phyloP scores from a whole-genome alignment of 2,888 invertebrate genomes.

The Hyposoter didymator region DNA sequence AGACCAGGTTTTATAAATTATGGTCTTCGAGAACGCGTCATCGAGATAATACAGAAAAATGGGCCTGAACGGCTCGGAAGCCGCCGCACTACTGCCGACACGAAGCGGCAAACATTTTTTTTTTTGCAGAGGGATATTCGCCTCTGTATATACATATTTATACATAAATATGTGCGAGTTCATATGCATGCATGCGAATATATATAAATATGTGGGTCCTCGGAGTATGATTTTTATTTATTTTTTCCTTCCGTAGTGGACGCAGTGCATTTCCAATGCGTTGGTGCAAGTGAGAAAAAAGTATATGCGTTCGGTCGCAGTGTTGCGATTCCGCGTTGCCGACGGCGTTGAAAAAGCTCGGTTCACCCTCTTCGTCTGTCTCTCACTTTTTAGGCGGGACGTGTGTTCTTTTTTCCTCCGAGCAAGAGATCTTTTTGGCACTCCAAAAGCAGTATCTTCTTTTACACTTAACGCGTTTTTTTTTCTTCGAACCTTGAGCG shows the following conservation, averaged over 20 bases:
- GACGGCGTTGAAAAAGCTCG: constrained; percentile 43
- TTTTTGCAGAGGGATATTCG: constrained; percentile 24
- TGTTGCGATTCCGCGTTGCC: constrained; percentile 34
- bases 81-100: constrained; percentile 60
- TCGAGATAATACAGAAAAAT: constrained; percentile 81
- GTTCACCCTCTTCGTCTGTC: constrained; percentile 25
- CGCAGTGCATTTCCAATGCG: constrained; percentile 30
- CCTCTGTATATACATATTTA: constrained; percentile 14
- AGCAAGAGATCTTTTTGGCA: constrained; percentile 49
- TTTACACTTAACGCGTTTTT: constrained; percentile 33
- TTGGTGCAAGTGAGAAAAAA: constrained; percentile 41
- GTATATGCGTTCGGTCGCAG: constrained; percentile 8
- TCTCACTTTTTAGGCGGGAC: constrained; percentile 27
- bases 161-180: constrained; percentile 15
- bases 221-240: constrained; percentile 6
- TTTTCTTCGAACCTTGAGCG: constrained; percentile 10
- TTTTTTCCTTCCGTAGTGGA: neutral
- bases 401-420: constrained; percentile 31
- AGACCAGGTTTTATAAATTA: constrained; percentile 76
- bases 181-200: constrained; percentile 15
- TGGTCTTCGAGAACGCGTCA: constrained; percentile 75
- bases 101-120: constrained; percentile 41
- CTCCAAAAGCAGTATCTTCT: constrained; percentile 30
- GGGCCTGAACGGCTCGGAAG: constrained; percentile 76
- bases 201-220: neutral